Evolutionary conservation across 2,113 vertebrate genomes (phyloP).

Genomic region (Festucalex cinctus): DNA sequence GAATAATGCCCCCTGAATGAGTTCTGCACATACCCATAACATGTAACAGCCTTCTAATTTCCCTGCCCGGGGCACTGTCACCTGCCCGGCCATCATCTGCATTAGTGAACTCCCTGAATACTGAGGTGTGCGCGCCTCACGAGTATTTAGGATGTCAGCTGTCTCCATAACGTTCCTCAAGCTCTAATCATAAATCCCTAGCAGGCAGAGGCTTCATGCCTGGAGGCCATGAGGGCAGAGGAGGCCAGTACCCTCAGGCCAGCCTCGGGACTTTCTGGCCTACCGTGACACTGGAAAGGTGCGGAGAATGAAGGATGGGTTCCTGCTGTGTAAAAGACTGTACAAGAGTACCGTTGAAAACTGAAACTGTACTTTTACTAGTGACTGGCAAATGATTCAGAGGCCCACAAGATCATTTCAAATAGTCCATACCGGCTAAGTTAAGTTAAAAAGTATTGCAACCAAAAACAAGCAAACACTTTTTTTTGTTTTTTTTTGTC

Average conservation of each 20-base stretch:
- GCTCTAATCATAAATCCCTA: slow-evolving; percentile 57
- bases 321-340: slow-evolving; percentile 1
- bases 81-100: slow-evolving; percentile 49
- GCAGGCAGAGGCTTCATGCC: slow-evolving; percentile 53
- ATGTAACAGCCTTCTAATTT: slow-evolving; percentile 53
- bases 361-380: neutral
- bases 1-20: slow-evolving; percentile 43
- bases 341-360: neutral
- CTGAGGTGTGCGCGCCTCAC: slow-evolving; percentile 19
- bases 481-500: neutral
- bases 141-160: slow-evolving; percentile 48
- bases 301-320: slow-evolving; percentile 16
- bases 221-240: slow-evolving; percentile 59
- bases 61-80: slow-evolving; percentile 54
- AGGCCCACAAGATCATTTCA: neutral
- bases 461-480: neutral
- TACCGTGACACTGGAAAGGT: slow-evolving; percentile 54
- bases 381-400: neutral
- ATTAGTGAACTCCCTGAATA: slow-evolving; percentile 37
- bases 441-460: neutral
- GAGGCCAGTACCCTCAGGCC: slow-evolving; percentile 55
- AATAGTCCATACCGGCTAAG: neutral
- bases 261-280: slow-evolving; percentile 49
- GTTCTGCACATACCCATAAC: slow-evolving; percentile 32
- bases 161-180: slow-evolving; percentile 39